These are phyloP conservation scores for Liodrosophila aerea DNA, from an alignment of 2,888 invertebrate genomes.

Conservation along the genomic window DNA sequence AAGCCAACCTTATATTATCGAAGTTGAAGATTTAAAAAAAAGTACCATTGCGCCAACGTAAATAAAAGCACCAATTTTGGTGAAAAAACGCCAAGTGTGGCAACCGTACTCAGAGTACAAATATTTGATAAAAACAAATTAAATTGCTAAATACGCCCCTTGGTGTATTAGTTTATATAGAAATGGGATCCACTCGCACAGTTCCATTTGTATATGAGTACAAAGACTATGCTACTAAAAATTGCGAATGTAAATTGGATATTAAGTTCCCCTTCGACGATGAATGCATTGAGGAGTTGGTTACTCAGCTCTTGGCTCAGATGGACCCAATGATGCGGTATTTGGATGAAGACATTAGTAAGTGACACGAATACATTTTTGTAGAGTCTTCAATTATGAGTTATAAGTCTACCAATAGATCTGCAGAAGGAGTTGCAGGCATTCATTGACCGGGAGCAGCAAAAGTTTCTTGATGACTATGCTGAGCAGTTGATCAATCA, in stretches of 20 bases:
- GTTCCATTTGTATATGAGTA: constrained; percentile 78
- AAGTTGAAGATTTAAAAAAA: too few relatives aligned
- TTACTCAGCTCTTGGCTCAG: constrained; percentile 74
- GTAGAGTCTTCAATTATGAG: neutral
- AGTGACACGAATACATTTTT: constrained; percentile 16
- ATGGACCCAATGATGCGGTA: constrained; percentile 81
- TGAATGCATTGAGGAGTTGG: constrained; percentile 76
- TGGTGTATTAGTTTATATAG: too few relatives aligned
- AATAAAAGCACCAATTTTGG: too few relatives aligned
- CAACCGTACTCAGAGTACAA: too few relatives aligned
- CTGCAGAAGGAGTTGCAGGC: constrained; percentile 82
- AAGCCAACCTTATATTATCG: too few relatives aligned
- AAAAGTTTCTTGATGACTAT: constrained; percentile 86
- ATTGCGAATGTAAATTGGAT: constrained; percentile 53
- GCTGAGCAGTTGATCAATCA: constrained; percentile 86
- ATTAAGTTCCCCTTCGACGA: constrained; percentile 75
- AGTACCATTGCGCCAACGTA: too few relatives aligned
- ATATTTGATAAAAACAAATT: neutral
- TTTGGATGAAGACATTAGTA: constrained; percentile 79
- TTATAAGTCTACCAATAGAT: constrained; percentile 44
- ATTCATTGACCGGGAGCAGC: constrained; percentile 87
- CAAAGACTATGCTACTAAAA: constrained; percentile 72
- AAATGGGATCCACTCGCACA: constrained; percentile 53
- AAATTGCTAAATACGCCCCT: too few relatives aligned
- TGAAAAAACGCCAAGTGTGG: too few relatives aligned